A percentile compares a stretch with the other conserved stretches of the same genome.
phyloP scores from a whole-genome alignment of 2,113 vertebrate species.

The Leptodactylus fuscus region DNA sequence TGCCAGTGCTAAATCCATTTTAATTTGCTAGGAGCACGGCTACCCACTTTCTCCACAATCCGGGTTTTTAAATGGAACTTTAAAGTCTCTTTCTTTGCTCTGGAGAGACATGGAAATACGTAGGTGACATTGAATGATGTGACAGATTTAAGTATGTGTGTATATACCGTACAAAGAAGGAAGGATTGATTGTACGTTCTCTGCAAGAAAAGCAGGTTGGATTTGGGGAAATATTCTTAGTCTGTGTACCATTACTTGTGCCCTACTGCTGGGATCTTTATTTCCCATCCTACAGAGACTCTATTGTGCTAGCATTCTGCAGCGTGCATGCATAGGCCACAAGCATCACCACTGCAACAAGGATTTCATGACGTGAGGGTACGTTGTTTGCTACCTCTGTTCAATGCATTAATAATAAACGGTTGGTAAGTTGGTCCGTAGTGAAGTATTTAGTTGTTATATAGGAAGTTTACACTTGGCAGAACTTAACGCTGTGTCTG shows the following conservation, averaged over 20 bases:
- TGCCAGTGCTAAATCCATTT: conserved; percentile 13
- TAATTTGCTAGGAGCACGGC: conserved; percentile 19
- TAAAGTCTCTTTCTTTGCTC: neutral
- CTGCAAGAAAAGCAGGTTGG: neutral
- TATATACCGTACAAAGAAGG: neutral
- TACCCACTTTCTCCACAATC: neutral
- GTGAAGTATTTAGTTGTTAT: neutral
- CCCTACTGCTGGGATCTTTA: neutral
- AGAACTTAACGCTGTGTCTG: neutral
- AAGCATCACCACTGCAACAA: neutral
- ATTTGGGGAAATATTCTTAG: neutral
- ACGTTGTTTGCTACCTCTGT: no score
- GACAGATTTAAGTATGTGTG: neutral
- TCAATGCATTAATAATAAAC: neutral
- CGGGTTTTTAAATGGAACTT: neutral
- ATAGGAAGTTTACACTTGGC: neutral
- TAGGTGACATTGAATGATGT: neutral
- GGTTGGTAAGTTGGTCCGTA: neutral
- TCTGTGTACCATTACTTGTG: no score
- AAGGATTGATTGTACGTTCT: neutral
- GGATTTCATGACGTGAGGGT: no score
- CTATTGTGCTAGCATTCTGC: neutral
- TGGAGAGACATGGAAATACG: neutral
- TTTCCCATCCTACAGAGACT: neutral
- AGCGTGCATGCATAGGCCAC: neutral